Conservation (phyloP, 2,113 vertebrate species). For the Chlorodrepanis virens region DNA sequence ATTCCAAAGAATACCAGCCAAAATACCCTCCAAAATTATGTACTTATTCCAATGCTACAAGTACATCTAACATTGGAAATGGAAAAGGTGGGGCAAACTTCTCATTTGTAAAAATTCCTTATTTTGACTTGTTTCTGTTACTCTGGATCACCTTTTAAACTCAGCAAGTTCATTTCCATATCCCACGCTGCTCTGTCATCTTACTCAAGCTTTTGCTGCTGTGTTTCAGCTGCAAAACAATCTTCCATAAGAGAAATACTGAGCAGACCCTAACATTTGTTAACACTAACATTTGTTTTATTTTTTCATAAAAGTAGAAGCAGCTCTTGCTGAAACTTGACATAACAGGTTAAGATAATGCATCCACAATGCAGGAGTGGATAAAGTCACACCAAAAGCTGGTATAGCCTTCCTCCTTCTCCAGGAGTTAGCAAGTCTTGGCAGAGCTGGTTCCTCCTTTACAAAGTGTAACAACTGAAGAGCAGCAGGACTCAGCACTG, state of each 20-base stretch:
- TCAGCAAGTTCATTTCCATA: not conserved
- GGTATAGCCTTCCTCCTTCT: not conserved
- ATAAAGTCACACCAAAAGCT: not conserved
- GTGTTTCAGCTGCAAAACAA: not conserved
- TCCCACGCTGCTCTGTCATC: not conserved
- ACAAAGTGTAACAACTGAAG: rapidly evolving
- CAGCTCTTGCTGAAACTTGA: not conserved
- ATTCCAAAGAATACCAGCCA: not conserved
- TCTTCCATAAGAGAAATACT: not conserved
- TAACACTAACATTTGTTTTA: no score
- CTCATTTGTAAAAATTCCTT: not conserved
- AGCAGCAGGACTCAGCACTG: not conserved
- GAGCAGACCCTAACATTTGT: not conserved
- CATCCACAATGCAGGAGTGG: not conserved
- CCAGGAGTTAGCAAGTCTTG: not conserved
- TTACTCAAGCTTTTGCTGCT: not conserved
- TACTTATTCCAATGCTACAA: not conserved
- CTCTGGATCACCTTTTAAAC: not conserved
- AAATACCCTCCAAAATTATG: not conserved
- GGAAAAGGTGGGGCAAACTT: not conserved
- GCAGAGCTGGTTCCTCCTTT: not conserved
- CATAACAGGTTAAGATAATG: not conserved
- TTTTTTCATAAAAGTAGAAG: not conserved
- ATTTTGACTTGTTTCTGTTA: not conserved
- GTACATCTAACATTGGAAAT: not conserved